Conservation (phyloP, 1,140 invertebrate species). For the Drosophila lini region DNA sequence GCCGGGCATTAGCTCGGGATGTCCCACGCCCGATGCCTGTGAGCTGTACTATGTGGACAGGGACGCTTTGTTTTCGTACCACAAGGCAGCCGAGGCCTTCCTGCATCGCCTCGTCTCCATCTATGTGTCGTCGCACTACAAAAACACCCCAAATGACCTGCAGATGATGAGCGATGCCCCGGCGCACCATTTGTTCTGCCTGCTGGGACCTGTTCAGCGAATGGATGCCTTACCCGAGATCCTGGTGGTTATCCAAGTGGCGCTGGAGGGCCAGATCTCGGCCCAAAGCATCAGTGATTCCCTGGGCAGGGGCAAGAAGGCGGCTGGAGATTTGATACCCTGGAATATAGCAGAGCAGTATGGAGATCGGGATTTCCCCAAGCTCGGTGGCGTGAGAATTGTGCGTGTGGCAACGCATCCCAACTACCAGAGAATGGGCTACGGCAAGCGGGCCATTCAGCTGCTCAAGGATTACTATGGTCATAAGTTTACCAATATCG, state of each 20-base stretch:
- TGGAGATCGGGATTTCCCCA: conserved; percentile 96
- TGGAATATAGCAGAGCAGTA: conserved; percentile 99
- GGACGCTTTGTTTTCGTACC: conserved; percentile 98
- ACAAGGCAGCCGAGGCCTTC: conserved; percentile 97
- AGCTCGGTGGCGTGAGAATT: conserved; percentile 94
- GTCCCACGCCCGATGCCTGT: conserved; percentile 94
- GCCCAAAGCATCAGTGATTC: conserved; percentile 90
- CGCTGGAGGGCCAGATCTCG: conserved; percentile 97
- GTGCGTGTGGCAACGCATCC: conserved; percentile 99
- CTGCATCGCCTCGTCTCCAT: conserved; percentile 96
- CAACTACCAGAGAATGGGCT: conserved; percentile 99
- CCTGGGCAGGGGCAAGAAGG: conserved; percentile 93
- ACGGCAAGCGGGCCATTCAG: conserved; percentile 93
- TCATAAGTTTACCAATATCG: conserved; percentile 85
- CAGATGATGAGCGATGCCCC: conserved; percentile 99
- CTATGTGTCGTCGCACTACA: conserved; percentile 99
- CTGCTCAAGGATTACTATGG: conserved; percentile 95
- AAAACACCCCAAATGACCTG: conserved; percentile 99
- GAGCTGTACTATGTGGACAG: conserved; percentile 96
- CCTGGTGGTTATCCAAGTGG: conserved; percentile 96
- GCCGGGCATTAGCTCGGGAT: conserved; percentile 89
- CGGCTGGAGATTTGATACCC: conserved; percentile 98
- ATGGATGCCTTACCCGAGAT: conserved; percentile 94
- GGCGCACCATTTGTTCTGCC: conserved; percentile 98
- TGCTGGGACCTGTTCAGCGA: conserved; percentile 93